Conservation (phyloP, 2,888 invertebrate species). For the Sesamia inferens region DNA sequence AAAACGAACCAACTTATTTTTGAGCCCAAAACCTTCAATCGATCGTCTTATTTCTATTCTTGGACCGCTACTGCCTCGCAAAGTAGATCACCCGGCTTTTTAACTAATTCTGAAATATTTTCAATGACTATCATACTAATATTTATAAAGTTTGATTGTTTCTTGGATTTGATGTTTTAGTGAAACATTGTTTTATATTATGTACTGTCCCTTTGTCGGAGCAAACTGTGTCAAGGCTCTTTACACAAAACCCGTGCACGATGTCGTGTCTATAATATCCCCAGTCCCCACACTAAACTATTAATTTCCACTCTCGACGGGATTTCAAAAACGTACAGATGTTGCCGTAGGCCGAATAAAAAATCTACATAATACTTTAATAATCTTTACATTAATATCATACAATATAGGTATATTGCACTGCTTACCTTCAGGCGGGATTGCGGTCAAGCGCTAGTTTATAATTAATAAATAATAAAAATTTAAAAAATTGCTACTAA, state of each 20-base stretch:
- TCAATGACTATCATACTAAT: neutral
- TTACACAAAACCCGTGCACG: slow-evolving; percentile 15
- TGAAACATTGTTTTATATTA: neutral
- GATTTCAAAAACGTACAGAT: neutral
- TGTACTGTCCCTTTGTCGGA: slow-evolving; percentile 17
- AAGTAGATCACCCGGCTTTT: slow-evolving; percentile 15
- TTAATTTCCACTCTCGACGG: neutral
- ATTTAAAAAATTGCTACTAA: too few species aligned
- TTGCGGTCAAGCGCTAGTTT: too few species aligned
- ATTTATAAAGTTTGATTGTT: neutral
- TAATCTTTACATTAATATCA: neutral
- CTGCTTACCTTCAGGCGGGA: too few species aligned
- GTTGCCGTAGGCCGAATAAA: neutral
- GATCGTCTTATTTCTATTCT: slow-evolving; percentile 33
- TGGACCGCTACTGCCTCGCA: slow-evolving; percentile 1
- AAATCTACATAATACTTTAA: neutral
- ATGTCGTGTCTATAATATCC: slow-evolving; percentile 14
- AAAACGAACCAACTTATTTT: slow-evolving; percentile 46
- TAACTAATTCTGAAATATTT: slow-evolving; percentile 7
- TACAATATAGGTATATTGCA: too few species aligned
- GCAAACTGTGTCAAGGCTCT: slow-evolving; percentile 38
- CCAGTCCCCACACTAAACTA: neutral
- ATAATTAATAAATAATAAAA: too few species aligned
- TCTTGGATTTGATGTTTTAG: neutral
- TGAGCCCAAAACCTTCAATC: slow-evolving; percentile 27